Evolutionary conservation across 2,888 invertebrate genomes (phyloP), one percentile per base, ranked within the genome.

Genomic region (Drosophila fungiperda): DNA sequence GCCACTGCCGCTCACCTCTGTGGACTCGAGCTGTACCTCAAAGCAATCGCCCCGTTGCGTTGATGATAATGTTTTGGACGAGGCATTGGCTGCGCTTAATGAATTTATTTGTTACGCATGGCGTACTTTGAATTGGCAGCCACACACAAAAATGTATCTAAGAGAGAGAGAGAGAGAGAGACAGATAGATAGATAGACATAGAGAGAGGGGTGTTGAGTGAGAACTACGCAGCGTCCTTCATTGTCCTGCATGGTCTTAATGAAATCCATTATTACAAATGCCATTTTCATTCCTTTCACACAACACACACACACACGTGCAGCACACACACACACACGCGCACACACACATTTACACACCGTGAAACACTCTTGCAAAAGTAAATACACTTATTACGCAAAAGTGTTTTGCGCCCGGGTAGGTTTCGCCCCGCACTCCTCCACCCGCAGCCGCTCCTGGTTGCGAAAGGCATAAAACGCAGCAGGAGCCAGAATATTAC

Each of bases 91-190:
- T 89, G 89, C 90, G 88, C 87, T 87, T 90, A 87, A 87, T 87
- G 87, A 90, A 87, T 87, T 87, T 87, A 87, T 87, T 90, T 89
- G 87, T 89, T 87, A 85, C 87, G 87, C 90, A 89, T 87, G 90
- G 90, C 83, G 78, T 87, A 82, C 53, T 90, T 90, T 90, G 90
- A 87, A 87, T 90, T 89, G 90, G 77, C 90, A 75, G 77, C 63
- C 78, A 78, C 65, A 26, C 5, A 53, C 17, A 79, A 82, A 73
- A 53, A 62, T 78, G 83, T 83, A 73, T 69, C 72, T 58, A 53
- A 29, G 59, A 29, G 53, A 36, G 57, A 23, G 33, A 12, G 33
- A 17, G 49, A 11, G 49, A 4, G 17, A 26, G 48, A 3, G 15
- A 29, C 9, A 29, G 59, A 17, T 35, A 17, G 33, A 32, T n/a